Evolutionary conservation across 2,888 invertebrate species (phyloP), one percentile per base, ranked within the genome.

Genomic region (Lochmaea crataegi): DNA sequence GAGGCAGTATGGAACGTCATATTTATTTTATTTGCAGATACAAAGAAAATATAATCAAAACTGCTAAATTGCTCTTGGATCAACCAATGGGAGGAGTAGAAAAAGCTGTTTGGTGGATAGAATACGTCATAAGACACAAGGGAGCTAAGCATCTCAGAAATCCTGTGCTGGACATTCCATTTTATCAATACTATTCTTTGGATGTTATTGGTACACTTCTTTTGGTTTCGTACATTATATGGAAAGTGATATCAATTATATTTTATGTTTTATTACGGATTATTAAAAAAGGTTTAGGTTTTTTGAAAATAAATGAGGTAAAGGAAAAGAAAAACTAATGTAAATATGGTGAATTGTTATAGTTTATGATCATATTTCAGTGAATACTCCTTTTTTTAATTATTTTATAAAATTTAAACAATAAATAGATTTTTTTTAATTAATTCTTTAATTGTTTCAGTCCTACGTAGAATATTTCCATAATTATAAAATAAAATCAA

Each of bases 81-180:
- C 77, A 81, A 60, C 83, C 84, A 18, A 79, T 80, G 78, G 75
- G 76, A 10, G 79, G 82, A 10, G 63, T 84, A 7, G 81, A 83
- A 22, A 79, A 80, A 69, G 83, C 83, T 10, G 73, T 83, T 2
- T 83, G 84, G 83, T 83, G 83, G 82, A 81, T 80, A 10, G 84
- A 84, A 75, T 84, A 82, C 66, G 80, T 83, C 2, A 74, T 84
- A n/a, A 78, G 83, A 45, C 75, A 83, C 63, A 81, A 78, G 69
- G 83, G 82, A 26, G 81, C 81, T 0, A 73, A 68, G 16, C 79
- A 82, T 71, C 75, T 83, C 0, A 77, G 78, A 63, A 78, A 77
- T 65, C 78, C 80, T 6, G 68, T 73, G 6, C 42, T 78, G 1
- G 76, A 80, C 71, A 38, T 82, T 10, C 82, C 83, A 0, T 68